Base-by-base conservation (phyloP, 2,888 invertebrate species). In the Chironomus tentans region DNA sequence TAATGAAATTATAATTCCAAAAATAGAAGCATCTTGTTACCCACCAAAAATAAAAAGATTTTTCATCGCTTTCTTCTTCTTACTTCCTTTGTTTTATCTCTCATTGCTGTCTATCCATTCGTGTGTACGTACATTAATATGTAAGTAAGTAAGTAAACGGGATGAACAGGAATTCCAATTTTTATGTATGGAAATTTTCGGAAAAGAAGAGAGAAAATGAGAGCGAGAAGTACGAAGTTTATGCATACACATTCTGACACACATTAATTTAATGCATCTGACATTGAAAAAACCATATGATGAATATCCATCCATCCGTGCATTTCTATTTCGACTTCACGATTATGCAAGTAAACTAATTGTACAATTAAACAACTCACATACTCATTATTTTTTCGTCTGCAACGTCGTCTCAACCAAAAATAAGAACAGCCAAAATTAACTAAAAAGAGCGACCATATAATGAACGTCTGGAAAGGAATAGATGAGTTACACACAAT, bases 1-100 rank as follows among this genome's bases (percentile, higher is more conserved):
- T 74, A 74, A 74, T 74, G 48, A 74, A 74, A 74, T 74, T 74
- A 74, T 68, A 74, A 72, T 72, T 61, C 72, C 61, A 28, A 72
- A 62, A 72, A 72, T 72, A 74, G 68, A 68, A 62, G 68, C 74
- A 65, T 74, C 28, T 74, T 22, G 56, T 24, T 28, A 21, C 38
- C 21, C 56, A 47, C 38, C 24, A 28, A 28, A 28, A 10, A 38
- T 4, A 38, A 38, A 10, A 38, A 38, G 46, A 70, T 4, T 15
- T n/a, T 56, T n/a, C 12, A n/a, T n/a, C n/a, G n/a, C 4, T 4
- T n/a, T 18, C 7, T 15, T 56, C 18, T 38, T 38, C 38, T 38
- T 38, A 10, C 38, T 38, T 38, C 38, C 38, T 38, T 38, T 38
- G 38, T 38, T 38, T 38, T 38, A 38, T 38, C 38, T 38, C 38